Base-by-base conservation (phyloP, 2,113 vertebrate genomes). In the Rattus rattus region DNA sequence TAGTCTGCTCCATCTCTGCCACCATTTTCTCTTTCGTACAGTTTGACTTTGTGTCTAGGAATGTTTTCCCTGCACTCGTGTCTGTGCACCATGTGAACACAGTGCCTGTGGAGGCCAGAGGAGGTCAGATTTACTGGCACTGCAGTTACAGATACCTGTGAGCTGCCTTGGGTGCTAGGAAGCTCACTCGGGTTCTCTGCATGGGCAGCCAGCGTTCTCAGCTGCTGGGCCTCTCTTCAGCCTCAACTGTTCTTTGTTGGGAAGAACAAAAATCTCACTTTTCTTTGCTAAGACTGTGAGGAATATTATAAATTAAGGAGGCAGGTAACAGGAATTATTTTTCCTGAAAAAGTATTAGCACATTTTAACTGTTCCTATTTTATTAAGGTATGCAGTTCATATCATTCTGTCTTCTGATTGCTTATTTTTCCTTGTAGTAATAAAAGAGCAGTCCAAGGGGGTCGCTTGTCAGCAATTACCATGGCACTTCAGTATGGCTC, bases 401-500 rank as follows among this genome's bases (percentile, higher is more conserved):
- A 88, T 90, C 33, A 83, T 95, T 76, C 73, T 26, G 36, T 89
- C 65, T 95, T 90, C 92, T 96, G 90, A 97, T 95, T 95, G 72
- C 88, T 97, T 86, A 20, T 92, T 97, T 96, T 96, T 65, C 91
- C 97, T 98, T 94, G 17, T 94, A 99, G 99, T 97, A 99, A 99
- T 98, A 99, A 99, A 98, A 99, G 99, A 96, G 99, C 99, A n/a
- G 99, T 99, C 33, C 99, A 99, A 97, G 99, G 99, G 65, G 99
- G 99, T 97, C 99, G 99, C 88, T 99, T 99, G 96, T 99, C 99
- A 90, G 99, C 99, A 80, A 99, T 99, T 98, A 99, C 99, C n/a
- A 99, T 99, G 99, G 99, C 99, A 59, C 98, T 99, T 94, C 99
- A 99, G 81, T 99, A 99, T 76, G 99, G 99, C 95, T 99, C 99